Percentiles rank a stretch among this genome's conserved stretches.
Conservation (phyloP, 2,888 invertebrate genomes). For the Pinctada fucata region DNA sequence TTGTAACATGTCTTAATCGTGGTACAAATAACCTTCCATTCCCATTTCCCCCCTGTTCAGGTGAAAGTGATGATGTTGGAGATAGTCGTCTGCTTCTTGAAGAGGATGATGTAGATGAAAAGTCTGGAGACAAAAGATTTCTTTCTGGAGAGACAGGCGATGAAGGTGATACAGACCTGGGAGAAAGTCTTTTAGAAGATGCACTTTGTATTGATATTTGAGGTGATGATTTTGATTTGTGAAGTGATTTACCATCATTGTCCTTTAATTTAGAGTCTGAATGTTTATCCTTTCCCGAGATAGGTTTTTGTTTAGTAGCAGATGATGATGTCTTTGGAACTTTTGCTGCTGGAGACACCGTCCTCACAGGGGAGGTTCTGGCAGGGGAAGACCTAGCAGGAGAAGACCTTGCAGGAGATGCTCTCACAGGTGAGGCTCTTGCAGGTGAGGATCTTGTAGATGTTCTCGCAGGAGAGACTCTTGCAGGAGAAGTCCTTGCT, state of each 20-base stretch:
- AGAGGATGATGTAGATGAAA: not conserved
- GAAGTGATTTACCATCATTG: not conserved
- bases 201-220: not conserved
- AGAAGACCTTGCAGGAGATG: not conserved
- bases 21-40: constrained; percentile 18
- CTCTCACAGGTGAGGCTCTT: not conserved
- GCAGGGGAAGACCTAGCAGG: not conserved
- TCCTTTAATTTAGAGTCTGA: not conserved
- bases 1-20: constrained; percentile 52
- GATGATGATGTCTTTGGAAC: not conserved
- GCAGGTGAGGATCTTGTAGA: not conserved
- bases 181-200: not conserved
- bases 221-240: not conserved
- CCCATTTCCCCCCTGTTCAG: constrained; percentile 15
- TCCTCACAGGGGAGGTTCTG: not conserved
- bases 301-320: not conserved
- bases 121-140: not conserved
- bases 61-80: not conserved
- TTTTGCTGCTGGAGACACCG: not conserved
- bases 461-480: not conserved
- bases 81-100: constrained; percentile 12
- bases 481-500: not conserved
- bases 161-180: not conserved
- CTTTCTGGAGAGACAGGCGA: not conserved
- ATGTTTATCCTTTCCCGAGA: not conserved